Percentiles rank a stretch among this genome's conserved stretches.
phyloP scores from a whole-genome alignment of 1,140 invertebrate species.

The Andricus grossulariae region DNA sequence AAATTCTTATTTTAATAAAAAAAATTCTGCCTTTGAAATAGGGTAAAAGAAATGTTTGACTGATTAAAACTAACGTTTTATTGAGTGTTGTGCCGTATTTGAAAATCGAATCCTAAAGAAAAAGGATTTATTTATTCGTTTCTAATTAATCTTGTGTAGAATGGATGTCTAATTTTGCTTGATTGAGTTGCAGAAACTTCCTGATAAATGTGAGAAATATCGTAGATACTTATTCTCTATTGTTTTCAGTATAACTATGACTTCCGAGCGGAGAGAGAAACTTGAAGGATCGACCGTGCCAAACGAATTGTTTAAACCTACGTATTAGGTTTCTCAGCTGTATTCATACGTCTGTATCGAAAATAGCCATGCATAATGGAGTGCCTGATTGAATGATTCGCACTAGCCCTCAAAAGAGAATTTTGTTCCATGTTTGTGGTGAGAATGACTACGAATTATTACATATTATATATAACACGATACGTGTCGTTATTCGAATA shows the following conservation, averaged over 20 bases:
- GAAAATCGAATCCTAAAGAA: too few species aligned
- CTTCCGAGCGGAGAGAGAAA: conserved; percentile 73
- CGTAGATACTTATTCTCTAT: background rate
- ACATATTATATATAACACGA: conserved; percentile 40
- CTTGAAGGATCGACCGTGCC: conserved; percentile 66
- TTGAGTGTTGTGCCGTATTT: background rate
- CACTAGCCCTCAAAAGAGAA: conserved; percentile 53
- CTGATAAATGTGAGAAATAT: background rate
- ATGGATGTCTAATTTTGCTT: background rate
- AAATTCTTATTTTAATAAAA: too few species aligned
- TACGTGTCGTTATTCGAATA: conserved; percentile 35
- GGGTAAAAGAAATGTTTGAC: too few species aligned
- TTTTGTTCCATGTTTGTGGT: conserved; percentile 48
- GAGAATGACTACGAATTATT: conserved; percentile 50
- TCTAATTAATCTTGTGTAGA: too few species aligned
- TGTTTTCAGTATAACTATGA: conserved; percentile 73
- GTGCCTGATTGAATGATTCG: conserved; percentile 72
- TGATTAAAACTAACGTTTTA: background rate
- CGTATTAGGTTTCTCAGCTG: conserved; percentile 42
- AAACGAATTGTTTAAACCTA: conserved; percentile 63
- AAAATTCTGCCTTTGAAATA: too few species aligned
- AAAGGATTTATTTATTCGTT: too few species aligned
- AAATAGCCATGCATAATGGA: conserved; percentile 68
- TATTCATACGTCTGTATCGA: conserved; percentile 53
- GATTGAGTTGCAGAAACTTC: background rate